These are phyloP conservation scores for Lasius platythorax DNA, from an alignment of 2,888 invertebrate genomes.

Conservation along the genomic window DNA sequence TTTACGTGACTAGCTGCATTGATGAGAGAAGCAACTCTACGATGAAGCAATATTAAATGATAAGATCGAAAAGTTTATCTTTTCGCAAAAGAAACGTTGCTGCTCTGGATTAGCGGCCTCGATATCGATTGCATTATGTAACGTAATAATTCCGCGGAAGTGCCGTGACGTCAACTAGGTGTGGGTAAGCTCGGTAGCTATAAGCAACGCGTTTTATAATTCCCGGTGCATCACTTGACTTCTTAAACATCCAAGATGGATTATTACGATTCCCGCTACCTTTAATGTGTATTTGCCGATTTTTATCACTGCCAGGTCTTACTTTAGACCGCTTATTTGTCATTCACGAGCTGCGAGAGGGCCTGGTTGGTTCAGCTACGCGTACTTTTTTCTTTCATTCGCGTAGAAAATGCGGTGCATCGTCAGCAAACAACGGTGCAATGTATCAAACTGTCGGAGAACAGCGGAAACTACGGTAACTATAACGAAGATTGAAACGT, in stretches of 20 bases:
- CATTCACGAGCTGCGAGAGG: not conserved
- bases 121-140: constrained; percentile 62
- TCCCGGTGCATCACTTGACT: not conserved
- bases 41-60: not conserved
- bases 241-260: not conserved
- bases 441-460: constrained; percentile 27
- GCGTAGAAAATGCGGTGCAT: not conserved
- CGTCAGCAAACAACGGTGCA: not conserved
- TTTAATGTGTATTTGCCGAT: not conserved
- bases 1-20: not conserved
- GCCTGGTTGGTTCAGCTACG: not conserved
- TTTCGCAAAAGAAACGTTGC: not conserved
- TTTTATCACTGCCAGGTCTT: not conserved
- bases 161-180: constrained; percentile 52
- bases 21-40: not conserved
- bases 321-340: not conserved
- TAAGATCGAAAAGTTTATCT: constrained; percentile 22
- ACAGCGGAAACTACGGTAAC: not conserved
- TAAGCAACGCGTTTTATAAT: constrained; percentile 9
- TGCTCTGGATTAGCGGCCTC: constrained; percentile 47
- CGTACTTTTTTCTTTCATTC: not conserved
- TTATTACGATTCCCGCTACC: not conserved
- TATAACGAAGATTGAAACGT: constrained; percentile 48
- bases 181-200: constrained; percentile 20
- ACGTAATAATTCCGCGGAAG: constrained; percentile 57